Evolutionary conservation across 1,140 invertebrate species (phyloP), one percentile per base, ranked within the genome.

Genomic region (Antheraea mylitta): DNA sequence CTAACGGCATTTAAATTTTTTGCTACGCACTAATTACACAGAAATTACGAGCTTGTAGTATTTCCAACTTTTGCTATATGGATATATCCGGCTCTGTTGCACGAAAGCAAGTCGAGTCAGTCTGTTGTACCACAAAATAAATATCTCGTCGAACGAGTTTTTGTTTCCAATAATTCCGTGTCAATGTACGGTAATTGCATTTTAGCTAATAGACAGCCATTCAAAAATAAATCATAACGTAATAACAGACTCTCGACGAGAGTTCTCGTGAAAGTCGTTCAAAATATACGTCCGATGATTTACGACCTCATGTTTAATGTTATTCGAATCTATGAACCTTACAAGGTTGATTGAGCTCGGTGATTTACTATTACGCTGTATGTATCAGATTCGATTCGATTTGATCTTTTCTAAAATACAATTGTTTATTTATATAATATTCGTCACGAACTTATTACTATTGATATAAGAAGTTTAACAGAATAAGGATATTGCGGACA

Each of bases 161-260:
- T 53, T n/a, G 45, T 53, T 16, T 53, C 45, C 45, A 58, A 63
- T 30, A 63, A 36, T 63, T 63, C 61, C 30, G 61, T 36, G 61
- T 36, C 61, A 63, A 63, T 63, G 37, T 37, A n/a, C 61, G 11
- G 16, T 63, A 37, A 53, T 53, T 53, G 16, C 45, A 53, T 53
- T 53, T 53, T 53, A 53, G 45, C 45, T 53, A 53, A 53, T 53
- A 53, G 45, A 53, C 45, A n/a, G 7, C 61, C 30, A 18, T 36
- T 16, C 8, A n/a, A n/a, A 63, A n/a, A 63, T 63, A 63, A 63
- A 63, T 63, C 61, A 63, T 37, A 63, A 37, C 61, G 30, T 63
- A 63, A 63, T 63, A 63, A 36, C 30, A 63, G 22, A 63, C 61
- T 63, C 30, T 8, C 16, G 16, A 22, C 16, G 13, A 37, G 13